Percentiles rank a stretch among this genome's conserved stretches.
Conservation (phyloP, 2,797 vertebrate genomes). For the Fratercula arctica region DNA sequence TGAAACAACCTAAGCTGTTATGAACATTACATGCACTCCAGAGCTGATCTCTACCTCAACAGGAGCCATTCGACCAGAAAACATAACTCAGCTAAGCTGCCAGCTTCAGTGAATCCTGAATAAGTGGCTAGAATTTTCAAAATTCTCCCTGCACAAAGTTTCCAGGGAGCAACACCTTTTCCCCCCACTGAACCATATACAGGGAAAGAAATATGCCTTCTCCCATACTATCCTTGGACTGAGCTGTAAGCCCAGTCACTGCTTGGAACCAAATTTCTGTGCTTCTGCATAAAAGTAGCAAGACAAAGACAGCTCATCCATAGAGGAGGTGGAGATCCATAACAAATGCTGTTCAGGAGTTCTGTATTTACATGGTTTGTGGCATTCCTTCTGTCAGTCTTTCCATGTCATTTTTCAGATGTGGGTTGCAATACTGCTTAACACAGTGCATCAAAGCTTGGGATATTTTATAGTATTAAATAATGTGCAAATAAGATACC, state of each 20-base stretch:
- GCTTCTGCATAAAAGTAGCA: neutral
- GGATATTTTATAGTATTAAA: neutral
- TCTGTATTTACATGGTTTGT: neutral
- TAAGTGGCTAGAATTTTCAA: neutral
- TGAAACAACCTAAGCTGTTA: neutral
- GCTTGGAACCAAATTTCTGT: neutral
- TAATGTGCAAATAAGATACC: neutral
- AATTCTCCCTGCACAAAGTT: neutral
- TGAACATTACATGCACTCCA: neutral
- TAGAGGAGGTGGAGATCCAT: neutral
- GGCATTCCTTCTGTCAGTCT: neutral
- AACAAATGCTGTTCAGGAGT: neutral
- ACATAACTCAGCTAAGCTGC: neutral
- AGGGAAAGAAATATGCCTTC: neutral
- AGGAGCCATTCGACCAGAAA: neutral
- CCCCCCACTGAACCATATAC: neutral
- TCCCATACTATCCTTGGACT: neutral
- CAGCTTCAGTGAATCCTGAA: neutral
- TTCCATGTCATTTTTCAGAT: neutral
- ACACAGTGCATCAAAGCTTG: neutral
- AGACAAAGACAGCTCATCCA: neutral
- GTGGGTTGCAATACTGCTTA: neutral
- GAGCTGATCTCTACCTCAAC: neutral
- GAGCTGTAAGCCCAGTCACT: neutral
- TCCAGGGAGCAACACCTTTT: neutral